Conservation (phyloP, 2,797 vertebrate genomes). For the Myotis pilosus region DNA sequence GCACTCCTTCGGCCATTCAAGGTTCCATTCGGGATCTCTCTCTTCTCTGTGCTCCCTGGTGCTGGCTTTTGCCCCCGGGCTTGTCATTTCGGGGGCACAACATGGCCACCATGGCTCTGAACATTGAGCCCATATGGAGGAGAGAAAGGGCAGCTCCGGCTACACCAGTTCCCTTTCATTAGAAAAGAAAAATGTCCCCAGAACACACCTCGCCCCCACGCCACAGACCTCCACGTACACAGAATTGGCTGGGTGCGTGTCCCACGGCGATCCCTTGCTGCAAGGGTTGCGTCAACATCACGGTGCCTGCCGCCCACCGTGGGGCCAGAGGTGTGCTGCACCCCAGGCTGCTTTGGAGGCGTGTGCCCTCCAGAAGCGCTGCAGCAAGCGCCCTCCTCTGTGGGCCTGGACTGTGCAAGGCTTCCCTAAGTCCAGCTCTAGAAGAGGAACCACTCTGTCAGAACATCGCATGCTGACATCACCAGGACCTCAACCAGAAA, state of each 20-base stretch:
- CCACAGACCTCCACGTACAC: background rate
- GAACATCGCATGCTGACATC: background rate
- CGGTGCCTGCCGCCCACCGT: background rate
- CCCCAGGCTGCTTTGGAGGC: background rate
- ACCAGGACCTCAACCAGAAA: background rate
- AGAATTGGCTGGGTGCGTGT: too few relatives aligned
- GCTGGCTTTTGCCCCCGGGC: background rate
- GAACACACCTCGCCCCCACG: background rate
- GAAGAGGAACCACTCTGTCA: background rate
- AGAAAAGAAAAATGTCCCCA: background rate
- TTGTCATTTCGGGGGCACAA: background rate
- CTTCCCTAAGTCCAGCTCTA: background rate
- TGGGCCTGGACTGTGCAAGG: too few relatives aligned
- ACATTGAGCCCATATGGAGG: background rate
- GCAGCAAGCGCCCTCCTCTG: too few relatives aligned
- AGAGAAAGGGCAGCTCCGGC: background rate
- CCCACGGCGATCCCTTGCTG: background rate
- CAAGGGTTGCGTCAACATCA: background rate
- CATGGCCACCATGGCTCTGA: background rate
- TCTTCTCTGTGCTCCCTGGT: background rate
- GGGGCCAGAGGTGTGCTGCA: background rate
- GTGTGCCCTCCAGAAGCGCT: background rate
- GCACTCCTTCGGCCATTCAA: background rate
- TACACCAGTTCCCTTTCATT: background rate
- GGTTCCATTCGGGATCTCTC: background rate